Percentiles rank a stretch among this genome's conserved stretches.
Evolutionary conservation across 2,113 vertebrate genomes (phyloP).

Genomic region (Ellobius talpinus): DNA sequence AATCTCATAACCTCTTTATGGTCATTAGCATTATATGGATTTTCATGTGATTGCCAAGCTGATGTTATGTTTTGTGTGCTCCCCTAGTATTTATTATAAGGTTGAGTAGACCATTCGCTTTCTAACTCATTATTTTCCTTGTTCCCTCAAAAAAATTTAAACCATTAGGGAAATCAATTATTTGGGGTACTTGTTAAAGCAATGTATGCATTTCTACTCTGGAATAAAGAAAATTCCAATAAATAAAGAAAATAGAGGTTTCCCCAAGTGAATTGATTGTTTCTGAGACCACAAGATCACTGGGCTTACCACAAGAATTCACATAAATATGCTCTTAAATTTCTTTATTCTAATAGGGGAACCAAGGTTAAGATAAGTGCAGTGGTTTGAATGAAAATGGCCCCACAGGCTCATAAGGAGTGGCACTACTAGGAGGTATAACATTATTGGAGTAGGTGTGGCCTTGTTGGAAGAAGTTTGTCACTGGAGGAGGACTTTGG

Average conservation of each 20-base stretch:
- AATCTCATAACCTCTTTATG: constrained; percentile 42
- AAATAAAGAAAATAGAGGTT: not conserved
- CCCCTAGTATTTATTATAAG: not conserved
- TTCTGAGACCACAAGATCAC: not conserved
- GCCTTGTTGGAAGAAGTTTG: not conserved
- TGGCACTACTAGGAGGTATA: not conserved
- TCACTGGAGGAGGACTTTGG: too few species aligned
- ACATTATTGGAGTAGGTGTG: not conserved
- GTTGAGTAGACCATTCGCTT: not conserved
- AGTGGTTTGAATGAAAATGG: too few species aligned
- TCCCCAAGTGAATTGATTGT: not conserved
- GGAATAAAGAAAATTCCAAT: constrained; percentile 39
- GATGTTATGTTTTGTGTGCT: constrained; percentile 9
- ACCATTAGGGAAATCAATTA: constrained; percentile 39
- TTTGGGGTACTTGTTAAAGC: constrained; percentile 40
- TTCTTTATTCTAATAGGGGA: not conserved
- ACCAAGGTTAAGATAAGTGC: not conserved
- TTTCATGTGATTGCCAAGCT: constrained; percentile 30
- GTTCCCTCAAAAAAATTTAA: constrained; percentile 27
- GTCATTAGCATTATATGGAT: not conserved
- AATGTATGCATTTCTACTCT: not conserved
- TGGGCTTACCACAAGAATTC: not conserved
- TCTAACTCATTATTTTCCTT: constrained; percentile 4
- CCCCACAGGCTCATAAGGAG: not conserved
- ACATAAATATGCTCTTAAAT: not conserved